Base-by-base conservation (phyloP, 1,140 invertebrate genomes). In the Hyles euphorbiae region DNA sequence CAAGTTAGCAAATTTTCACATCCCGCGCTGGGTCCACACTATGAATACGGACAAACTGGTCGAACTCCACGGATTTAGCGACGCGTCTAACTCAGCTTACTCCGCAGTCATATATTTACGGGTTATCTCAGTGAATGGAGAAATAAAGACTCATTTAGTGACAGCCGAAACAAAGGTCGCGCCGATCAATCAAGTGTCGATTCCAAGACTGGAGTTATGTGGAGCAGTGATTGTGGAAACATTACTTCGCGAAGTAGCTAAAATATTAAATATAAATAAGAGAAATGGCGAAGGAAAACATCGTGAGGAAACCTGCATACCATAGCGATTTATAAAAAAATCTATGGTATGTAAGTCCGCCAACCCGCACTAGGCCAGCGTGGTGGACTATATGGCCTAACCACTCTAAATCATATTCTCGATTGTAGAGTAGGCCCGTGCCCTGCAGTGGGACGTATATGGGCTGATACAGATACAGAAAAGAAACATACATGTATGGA, bases 21-120 rank as follows among this genome's bases (percentile, higher is more conserved):
- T 78, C 34, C 67, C 59, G 33, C 44, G 53, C 7, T 54, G 53
- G 54, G 3, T 56, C 9, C 4, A 8, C 12, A 43, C 12, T 2
- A 6, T 34, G 1, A 40, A 44, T 22, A 33, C 34, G 3, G 11
- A 44, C 11, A 33, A n/a, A 5, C 11, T 2, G 3, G 9, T 51
- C 1, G 56, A 58, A 51, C 33, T 58, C 5, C 40, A 58, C 22
- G 56, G 48, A 4, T 58, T 52, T 45, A 43, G 11, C 8, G 56
- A 58, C 34, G 56, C 56, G 3, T 58, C 49, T 34, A 10, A 7
- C 3, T 11, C 33, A 3, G 49, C 56, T 12, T 58, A 43, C 34
- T 48, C 49, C 9, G 34, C n/a, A 1, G 47, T 44, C 6, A 36
- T 52, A 5, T 58, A 51, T 11, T 5, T 51, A 7, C n/a, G 56